Evolutionary conservation across 2,797 vertebrate species (phyloP).

Genomic region (Xerus rutilus): DNA sequence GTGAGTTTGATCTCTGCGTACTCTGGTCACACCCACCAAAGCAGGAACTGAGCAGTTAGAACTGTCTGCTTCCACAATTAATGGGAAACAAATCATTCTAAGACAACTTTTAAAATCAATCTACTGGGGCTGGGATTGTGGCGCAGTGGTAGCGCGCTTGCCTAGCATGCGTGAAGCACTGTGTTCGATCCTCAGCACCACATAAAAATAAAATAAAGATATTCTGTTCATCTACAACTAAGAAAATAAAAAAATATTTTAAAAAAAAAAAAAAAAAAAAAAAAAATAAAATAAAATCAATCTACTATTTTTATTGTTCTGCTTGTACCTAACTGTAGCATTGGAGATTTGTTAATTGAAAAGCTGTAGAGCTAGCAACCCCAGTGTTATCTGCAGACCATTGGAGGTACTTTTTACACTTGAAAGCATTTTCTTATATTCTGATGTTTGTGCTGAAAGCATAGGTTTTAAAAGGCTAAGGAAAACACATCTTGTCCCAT

Average conservation of each 20-base stretch:
- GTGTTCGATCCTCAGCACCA: no score
- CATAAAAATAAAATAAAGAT: no score
- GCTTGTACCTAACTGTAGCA: conserved; percentile 76
- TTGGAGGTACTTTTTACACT: conserved; percentile 59
- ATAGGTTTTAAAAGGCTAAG: conserved; percentile 64
- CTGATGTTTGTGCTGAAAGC: conserved; percentile 71
- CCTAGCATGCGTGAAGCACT: no score
- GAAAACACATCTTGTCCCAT: conserved; percentile 30
- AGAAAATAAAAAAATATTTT: no score
- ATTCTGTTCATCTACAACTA: no score
- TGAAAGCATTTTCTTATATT: conserved; percentile 72
- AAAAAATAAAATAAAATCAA: no score
- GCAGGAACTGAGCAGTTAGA: background rate
- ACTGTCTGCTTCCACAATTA: background rate
- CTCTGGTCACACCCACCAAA: background rate
- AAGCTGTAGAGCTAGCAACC: conserved; percentile 71
- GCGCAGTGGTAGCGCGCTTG: no score
- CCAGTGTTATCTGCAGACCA: conserved; percentile 65
- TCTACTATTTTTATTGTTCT: conserved; percentile 63
- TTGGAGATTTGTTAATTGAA: conserved; percentile 76
- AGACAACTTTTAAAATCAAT: conserved; percentile 48
- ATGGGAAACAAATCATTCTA: background rate
- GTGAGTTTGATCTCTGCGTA: background rate
- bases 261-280: no score
- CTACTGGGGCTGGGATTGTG: no score